phyloP scores from a whole-genome alignment of 2,797 vertebrate species.

The Adrianichthys oophorus region DNA sequence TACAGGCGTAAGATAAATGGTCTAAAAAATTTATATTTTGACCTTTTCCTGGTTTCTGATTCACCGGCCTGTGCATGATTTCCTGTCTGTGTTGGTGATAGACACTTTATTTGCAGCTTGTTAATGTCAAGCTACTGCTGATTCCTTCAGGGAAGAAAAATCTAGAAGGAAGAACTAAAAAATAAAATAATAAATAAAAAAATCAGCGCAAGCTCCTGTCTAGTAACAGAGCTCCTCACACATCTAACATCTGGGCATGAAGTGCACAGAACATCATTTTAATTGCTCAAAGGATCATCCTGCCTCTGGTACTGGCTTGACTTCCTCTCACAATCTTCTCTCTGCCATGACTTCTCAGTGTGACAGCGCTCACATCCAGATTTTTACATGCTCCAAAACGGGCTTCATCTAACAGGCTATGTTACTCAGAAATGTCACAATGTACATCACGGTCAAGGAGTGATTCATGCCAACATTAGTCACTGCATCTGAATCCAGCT shows the following conservation, averaged over 20 bases:
- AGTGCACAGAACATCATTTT: constrained; percentile 6
- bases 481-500: too few species aligned
- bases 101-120: constrained; percentile 40
- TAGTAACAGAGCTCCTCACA: constrained; percentile 3
- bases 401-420: too few species aligned
- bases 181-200: constrained; percentile 1
- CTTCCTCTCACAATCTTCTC: background rate
- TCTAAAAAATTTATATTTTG: constrained; percentile 29
- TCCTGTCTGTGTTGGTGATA: constrained; percentile 18
- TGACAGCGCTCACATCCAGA: background rate
- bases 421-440: too few species aligned
- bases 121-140: constrained; percentile 42
- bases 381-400: background rate
- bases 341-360: background rate
- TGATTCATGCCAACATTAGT: too few species aligned
- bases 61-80: constrained; percentile 40
- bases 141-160: constrained; percentile 17
- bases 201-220: background rate
- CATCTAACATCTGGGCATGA: background rate
- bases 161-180: background rate
- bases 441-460: too few species aligned
- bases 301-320: constrained; percentile 3
- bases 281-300: background rate
- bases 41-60: constrained; percentile 42
- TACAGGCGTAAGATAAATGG: constrained; percentile 17